Conservation (phyloP, 2,888 invertebrate genomes). For the Stenchaetothrips biformis region DNA sequence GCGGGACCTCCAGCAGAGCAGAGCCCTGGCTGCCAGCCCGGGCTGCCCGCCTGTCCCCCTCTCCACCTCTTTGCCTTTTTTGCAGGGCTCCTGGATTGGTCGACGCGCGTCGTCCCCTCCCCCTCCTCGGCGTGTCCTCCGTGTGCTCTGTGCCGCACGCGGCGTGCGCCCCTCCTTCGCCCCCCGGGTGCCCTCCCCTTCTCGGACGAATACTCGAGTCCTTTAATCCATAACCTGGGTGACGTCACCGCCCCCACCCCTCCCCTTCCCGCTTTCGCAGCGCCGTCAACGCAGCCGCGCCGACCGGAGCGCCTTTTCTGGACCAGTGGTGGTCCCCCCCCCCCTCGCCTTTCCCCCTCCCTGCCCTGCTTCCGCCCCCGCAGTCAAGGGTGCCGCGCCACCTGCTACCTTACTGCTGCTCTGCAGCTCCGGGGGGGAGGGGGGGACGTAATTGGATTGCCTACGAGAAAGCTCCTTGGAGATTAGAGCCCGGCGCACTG, state of each 20-base stretch:
- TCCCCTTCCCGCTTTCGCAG: not conserved
- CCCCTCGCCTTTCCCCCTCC: not conserved
- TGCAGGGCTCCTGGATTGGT: not conserved
- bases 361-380: not conserved
- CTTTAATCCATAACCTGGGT: slow-evolving; percentile 9
- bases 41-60: not conserved
- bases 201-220: slow-evolving; percentile 1
- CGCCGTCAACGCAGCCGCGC: slow-evolving; percentile 43
- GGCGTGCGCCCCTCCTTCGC: too few relatives aligned
- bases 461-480: not conserved
- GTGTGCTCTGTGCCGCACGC: not conserved
- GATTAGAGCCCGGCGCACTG: not conserved
- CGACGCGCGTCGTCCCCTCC: not conserved
- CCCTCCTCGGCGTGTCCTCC: not conserved
- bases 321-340: slow-evolving; percentile 41
- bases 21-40: not conserved
- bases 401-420: slow-evolving; percentile 29
- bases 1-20: too few relatives aligned
- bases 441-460: not conserved
- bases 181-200: too few relatives aligned
- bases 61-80: slow-evolving; percentile 1
- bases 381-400: not conserved
- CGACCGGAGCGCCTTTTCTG: slow-evolving; percentile 38
- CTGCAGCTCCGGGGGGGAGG: slow-evolving; percentile 27
- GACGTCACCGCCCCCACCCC: not conserved